These are phyloP conservation scores for Pissodes strobi DNA, from an alignment of 1,140 invertebrate species.

Conservation along the genomic window DNA sequence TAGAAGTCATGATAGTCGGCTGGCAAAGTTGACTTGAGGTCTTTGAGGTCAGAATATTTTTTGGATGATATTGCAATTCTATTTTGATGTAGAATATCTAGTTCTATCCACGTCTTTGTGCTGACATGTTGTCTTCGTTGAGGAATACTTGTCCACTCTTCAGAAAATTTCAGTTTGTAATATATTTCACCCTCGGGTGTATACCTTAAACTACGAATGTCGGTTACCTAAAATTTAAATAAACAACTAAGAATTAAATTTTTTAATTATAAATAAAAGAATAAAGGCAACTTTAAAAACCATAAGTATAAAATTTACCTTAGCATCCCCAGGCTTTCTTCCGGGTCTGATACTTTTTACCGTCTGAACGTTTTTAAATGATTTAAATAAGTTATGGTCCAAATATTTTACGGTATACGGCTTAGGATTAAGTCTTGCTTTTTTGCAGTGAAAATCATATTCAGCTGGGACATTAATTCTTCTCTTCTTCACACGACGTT, in stretches of 20 bases:
- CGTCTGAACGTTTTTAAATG: conserved; percentile 8
- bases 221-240: conserved; percentile 4
- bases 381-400: conserved; percentile 7
- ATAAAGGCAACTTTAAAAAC: too few relatives aligned
- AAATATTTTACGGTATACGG: conserved; percentile 12
- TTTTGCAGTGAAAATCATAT: too few relatives aligned
- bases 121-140: neutral
- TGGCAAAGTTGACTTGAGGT: neutral
- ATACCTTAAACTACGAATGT: conserved; percentile 17
- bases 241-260: neutral
- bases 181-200: conserved; percentile 8
- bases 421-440: conserved; percentile 3
- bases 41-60: conserved; percentile 4
- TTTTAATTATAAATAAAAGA: too few relatives aligned
- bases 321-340: too few relatives aligned
- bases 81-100: neutral
- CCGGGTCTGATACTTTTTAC: conserved; percentile 21
- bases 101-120: neutral
- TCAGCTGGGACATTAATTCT: too few relatives aligned
- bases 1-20: neutral
- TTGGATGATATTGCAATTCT: neutral
- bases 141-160: conserved; percentile 13
- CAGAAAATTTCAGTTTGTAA: conserved; percentile 23
- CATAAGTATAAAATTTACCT: too few relatives aligned
- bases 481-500: conserved; percentile 3